Base-by-base conservation (phyloP, 2,113 vertebrate species). In the Microtus ochrogaster region DNA sequence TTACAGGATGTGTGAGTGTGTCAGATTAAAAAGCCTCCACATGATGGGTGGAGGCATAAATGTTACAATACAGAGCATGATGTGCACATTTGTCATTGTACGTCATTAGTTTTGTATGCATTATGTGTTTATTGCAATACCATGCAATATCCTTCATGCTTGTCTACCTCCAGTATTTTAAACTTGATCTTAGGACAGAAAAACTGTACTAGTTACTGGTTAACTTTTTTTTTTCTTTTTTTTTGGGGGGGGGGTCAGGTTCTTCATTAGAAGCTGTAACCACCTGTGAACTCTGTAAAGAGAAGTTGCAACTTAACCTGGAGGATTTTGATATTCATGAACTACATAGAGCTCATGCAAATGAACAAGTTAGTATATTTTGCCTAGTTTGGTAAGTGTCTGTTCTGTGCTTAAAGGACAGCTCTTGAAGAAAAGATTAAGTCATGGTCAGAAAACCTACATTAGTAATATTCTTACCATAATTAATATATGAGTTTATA, bases 311-410 rank as follows among this genome's bases (percentile, higher is more conserved):
- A 89, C 98, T 99, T 96, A 99, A 99, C 98, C 99, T 99, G 74
- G 99, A 99, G 98, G 99, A 99, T 98, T 99, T 99, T 98, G 99
- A 99, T 97, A 98, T 99, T 97, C 99, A 99, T 96, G 99, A 99
- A 97, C 98, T 99, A n/a, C 99, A 99, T 98, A 99, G 99, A 98
- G 99, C 99, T 66, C 99, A 99, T 94, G 98, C 99, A 98, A 99
- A 98, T 97, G 99, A 99, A 98, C 99, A 99, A 98, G 99, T 99
- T 98, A 99, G 99, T 97, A 99, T 98, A 98, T 98, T 98, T 99
- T 98, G 97, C 97, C 96, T 98, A 95, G 97, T 98, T 98, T 98
- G 98, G 97, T 98, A 98, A 98, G 98, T 98, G 98, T 98, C 98
- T 96, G 5, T 97, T 98, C 96, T 92, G 58, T 97, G 98, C 86